Evolutionary conservation across 2,888 invertebrate genomes (phyloP).

Genomic region (Anthophora plumipes): DNA sequence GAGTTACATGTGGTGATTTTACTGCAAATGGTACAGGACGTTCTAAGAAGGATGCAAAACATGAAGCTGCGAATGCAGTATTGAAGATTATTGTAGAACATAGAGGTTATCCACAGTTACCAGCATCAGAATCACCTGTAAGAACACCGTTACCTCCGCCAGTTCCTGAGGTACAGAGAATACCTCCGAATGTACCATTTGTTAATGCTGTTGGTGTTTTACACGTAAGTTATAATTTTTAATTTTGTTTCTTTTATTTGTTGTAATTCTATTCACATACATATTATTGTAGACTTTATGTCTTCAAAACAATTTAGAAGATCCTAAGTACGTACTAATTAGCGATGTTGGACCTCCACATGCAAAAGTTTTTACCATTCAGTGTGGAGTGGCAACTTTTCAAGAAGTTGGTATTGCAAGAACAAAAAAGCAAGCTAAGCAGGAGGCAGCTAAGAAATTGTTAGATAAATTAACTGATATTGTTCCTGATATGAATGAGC

Average conservation of each 20-base stretch:
- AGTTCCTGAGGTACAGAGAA: slow-evolving; percentile 65
- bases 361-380: slow-evolving; percentile 87
- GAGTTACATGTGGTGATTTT: slow-evolving; percentile 79
- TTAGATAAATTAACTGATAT: slow-evolving; percentile 74
- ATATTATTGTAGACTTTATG: slow-evolving; percentile 79
- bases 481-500: slow-evolving; percentile 40
- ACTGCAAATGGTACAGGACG: slow-evolving; percentile 80
- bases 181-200: slow-evolving; percentile 75
- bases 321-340: slow-evolving; percentile 86
- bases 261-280: slow-evolving; percentile 28
- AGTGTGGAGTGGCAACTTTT: slow-evolving; percentile 86
- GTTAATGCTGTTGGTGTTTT: slow-evolving; percentile 80
- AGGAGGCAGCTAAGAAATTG: slow-evolving; percentile 86
- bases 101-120: slow-evolving; percentile 76
- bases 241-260: slow-evolving; percentile 12
- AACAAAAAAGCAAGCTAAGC: slow-evolving; percentile 89
- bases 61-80: slow-evolving; percentile 83
- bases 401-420: slow-evolving; percentile 86
- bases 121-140: slow-evolving; percentile 77
- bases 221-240: slow-evolving; percentile 68
- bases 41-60: slow-evolving; percentile 85
- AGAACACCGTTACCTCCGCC: slow-evolving; percentile 71
- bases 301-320: slow-evolving; percentile 84
- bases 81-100: slow-evolving; percentile 78
- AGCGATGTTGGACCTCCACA: slow-evolving; percentile 89